Percentiles rank a stretch among this genome's conserved stretches.
Conservation (phyloP, 2,113 vertebrate genomes). For the Calidris pygmaea region DNA sequence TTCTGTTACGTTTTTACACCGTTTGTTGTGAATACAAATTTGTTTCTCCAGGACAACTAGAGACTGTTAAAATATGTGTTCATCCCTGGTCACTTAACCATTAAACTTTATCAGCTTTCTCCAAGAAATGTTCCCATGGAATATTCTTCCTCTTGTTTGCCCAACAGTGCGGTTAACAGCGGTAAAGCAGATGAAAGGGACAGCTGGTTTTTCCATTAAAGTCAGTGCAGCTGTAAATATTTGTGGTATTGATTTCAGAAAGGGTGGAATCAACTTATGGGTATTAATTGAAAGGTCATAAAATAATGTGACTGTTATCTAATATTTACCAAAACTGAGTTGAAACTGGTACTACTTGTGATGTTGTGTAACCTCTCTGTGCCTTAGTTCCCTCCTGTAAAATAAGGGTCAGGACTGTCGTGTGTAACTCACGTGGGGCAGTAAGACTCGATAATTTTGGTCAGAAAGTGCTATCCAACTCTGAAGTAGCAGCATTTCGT, state of each 20-base stretch:
- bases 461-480: background rate
- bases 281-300: background rate
- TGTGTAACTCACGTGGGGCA: accelerated
- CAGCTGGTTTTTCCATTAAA: background rate
- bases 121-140: background rate
- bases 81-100: background rate
- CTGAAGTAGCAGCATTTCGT: background rate
- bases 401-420: background rate
- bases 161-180: background rate
- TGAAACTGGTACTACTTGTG: background rate
- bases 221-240: background rate
- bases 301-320: background rate
- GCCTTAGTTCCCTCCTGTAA: background rate
- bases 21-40: background rate
- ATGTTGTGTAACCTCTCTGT: background rate
- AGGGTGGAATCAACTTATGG: background rate
- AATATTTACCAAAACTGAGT: background rate
- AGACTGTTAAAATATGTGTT: background rate
- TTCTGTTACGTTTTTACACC: background rate
- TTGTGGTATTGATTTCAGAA: background rate
- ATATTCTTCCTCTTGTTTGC: background rate
- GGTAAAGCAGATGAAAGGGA: background rate
- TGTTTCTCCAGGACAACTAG: background rate
- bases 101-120: background rate
- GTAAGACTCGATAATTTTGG: background rate